Conservation (phyloP, 2,888 invertebrate species). For the Maniola hyperantus region DNA sequence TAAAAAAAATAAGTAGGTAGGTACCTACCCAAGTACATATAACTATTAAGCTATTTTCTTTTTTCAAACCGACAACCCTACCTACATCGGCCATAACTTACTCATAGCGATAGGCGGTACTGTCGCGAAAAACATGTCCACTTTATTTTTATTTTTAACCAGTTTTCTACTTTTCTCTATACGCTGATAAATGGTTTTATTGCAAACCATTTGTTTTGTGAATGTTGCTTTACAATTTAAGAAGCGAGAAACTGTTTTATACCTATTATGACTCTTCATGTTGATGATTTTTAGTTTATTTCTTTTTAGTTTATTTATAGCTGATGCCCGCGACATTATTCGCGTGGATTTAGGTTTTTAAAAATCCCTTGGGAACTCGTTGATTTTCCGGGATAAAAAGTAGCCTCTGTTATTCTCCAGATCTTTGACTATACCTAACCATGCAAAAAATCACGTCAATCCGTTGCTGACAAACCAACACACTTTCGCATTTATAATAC, state of each 20-base stretch:
- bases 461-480: too few relatives aligned
- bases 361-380: too few relatives aligned
- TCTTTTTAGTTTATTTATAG: not conserved
- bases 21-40: too few relatives aligned
- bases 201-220: constrained; percentile 35
- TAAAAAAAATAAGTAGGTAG: too few relatives aligned
- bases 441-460: too few relatives aligned
- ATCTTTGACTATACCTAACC: too few relatives aligned
- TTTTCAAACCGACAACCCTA: too few relatives aligned
- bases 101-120: constrained; percentile 82
- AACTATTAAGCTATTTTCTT: too few relatives aligned
- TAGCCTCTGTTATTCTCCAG: too few relatives aligned
- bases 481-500: not conserved
- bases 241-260: constrained; percentile 25
- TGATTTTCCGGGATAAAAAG: too few relatives aligned
- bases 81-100: constrained; percentile 74
- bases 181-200: constrained; percentile 43
- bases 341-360: not conserved
- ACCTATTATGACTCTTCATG: constrained; percentile 2
- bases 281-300: not conserved
- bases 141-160: constrained; percentile 58
- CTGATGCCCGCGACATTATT: too few relatives aligned
- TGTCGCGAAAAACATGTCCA: constrained; percentile 75
- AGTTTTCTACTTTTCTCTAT: constrained; percentile 47
- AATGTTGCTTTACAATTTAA: constrained; percentile 26